These are phyloP conservation scores for Orchesella flavescens DNA, from an alignment of 2,888 invertebrate species.

Conservation along the genomic window DNA sequence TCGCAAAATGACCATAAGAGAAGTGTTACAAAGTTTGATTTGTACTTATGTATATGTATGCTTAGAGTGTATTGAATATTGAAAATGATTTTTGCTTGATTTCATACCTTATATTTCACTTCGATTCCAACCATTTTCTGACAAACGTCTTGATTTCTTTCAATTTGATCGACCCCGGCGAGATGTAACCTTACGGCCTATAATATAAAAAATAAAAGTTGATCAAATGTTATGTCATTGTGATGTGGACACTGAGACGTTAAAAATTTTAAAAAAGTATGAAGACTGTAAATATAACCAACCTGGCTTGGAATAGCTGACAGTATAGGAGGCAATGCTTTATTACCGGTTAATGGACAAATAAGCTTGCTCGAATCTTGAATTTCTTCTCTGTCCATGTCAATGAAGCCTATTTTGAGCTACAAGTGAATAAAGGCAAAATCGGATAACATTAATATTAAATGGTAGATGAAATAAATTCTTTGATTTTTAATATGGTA, in stretches of 20 bases:
- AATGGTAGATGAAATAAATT: too few relatives aligned
- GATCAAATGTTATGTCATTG: too few relatives aligned
- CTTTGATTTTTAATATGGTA: too few relatives aligned
- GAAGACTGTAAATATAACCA: not conserved
- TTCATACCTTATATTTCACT: conserved; percentile 1
- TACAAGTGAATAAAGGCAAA: not conserved
- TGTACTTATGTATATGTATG: too few relatives aligned
- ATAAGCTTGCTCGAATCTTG: not conserved
- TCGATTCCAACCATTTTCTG: not conserved
- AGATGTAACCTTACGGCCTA: conserved; percentile 3
- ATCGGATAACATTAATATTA: too few relatives aligned
- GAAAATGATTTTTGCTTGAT: too few relatives aligned
- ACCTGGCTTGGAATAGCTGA: conserved; percentile 19
- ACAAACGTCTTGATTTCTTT: not conserved
- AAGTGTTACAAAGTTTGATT: too few relatives aligned
- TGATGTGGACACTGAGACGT: too few relatives aligned
- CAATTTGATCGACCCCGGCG: not conserved
- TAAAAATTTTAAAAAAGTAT: not conserved
- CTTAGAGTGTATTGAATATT: too few relatives aligned
- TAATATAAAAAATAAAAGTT: not conserved
- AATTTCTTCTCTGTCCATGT: not conserved
- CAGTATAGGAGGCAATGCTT: conserved; percentile 1
- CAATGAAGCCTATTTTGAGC: conserved; percentile 14
- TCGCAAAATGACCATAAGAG: too few relatives aligned
- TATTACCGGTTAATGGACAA: conserved; percentile 10